Conservation (phyloP, 2,888 invertebrate genomes). For the Lasioglossum lativentre region DNA sequence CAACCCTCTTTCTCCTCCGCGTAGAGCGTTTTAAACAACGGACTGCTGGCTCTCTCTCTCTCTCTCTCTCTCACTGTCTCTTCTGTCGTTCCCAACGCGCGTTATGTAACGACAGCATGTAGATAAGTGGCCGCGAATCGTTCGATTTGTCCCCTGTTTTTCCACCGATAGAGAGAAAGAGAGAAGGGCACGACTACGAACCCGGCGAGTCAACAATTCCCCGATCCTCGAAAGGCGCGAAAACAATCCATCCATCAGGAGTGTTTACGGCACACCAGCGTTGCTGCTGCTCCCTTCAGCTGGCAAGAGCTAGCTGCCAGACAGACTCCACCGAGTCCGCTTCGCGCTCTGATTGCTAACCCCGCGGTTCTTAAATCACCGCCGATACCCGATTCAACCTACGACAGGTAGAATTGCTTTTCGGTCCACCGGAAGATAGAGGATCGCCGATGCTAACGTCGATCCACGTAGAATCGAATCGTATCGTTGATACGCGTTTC, state of each 20-base stretch:
- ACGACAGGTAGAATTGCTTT: slow-evolving; percentile 39
- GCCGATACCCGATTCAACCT: slow-evolving; percentile 44
- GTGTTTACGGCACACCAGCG: slow-evolving; percentile 68
- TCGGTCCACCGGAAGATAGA: slow-evolving; percentile 4
- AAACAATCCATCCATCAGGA: slow-evolving; percentile 78
- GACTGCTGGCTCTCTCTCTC: neutral
- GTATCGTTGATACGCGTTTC: neutral
- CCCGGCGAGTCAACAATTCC: slow-evolving; percentile 63
- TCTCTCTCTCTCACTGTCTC: neutral
- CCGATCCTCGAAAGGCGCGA: slow-evolving; percentile 72
- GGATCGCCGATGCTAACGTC: neutral
- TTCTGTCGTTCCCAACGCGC: neutral
- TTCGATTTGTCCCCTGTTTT: slow-evolving; percentile 42
- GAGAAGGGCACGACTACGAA: slow-evolving; percentile 8
- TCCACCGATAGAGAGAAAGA: neutral
- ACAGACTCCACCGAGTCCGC: slow-evolving; percentile 20
- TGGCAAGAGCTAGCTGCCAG: slow-evolving; percentile 23
- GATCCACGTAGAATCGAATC: neutral
- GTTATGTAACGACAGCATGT: slow-evolving; percentile 20
- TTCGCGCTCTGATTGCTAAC: slow-evolving; percentile 52
- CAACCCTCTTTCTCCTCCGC: neutral
- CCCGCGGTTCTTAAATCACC: slow-evolving; percentile 56
- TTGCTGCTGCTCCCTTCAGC: slow-evolving; percentile 23
- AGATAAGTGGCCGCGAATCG: neutral
- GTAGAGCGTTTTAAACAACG: neutral